phyloP scores from a whole-genome alignment of 1,140 invertebrate genomes.

The Drosophila obscura region DNA sequence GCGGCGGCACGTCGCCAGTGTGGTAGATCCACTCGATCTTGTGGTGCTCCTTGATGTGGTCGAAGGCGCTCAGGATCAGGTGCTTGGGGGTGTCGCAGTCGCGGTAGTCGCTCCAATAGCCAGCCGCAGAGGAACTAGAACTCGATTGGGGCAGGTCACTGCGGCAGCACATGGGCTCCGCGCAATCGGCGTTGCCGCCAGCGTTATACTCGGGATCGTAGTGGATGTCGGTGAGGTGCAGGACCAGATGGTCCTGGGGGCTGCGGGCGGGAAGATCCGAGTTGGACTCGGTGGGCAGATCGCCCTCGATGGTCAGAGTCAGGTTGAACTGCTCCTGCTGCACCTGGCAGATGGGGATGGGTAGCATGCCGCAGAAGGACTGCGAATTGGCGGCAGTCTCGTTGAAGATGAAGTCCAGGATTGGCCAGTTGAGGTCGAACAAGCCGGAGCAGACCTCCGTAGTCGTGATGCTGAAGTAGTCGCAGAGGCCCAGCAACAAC shows the following conservation, averaged over 20 bases:
- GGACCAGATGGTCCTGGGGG: constrained; percentile 85
- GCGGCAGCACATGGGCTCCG: constrained; percentile 91
- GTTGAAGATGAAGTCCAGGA: constrained; percentile 61
- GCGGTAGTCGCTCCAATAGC: constrained; percentile 91
- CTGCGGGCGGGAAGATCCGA: constrained; percentile 36
- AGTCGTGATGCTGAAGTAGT: constrained; percentile 74
- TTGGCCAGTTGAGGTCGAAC: constrained; percentile 81
- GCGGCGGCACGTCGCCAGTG: constrained; percentile 93
- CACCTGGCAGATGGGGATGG: constrained; percentile 61
- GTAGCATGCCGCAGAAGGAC: constrained; percentile 70
- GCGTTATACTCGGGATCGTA: constrained; percentile 89
- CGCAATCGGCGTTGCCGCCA: constrained; percentile 87
- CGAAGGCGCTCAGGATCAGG: constrained; percentile 86
- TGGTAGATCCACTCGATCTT: constrained; percentile 91
- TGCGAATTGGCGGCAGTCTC: constrained; percentile 55
- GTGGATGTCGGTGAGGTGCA: constrained; percentile 93
- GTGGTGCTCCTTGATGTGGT: constrained; percentile 85
- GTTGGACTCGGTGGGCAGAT: constrained; percentile 43
- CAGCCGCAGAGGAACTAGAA: constrained; percentile 81
- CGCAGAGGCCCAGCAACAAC: constrained; percentile 69
- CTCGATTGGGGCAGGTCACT: constrained; percentile 28
- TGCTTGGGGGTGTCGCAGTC: constrained; percentile 89
- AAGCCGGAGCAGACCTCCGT: constrained; percentile 84
- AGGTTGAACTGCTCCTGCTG: constrained; percentile 56
- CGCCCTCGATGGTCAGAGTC: constrained; percentile 49